Evolutionary conservation across 2,888 invertebrate genomes (phyloP), one percentile per base, ranked within the genome.

Genomic region (Eulithis prunata): DNA sequence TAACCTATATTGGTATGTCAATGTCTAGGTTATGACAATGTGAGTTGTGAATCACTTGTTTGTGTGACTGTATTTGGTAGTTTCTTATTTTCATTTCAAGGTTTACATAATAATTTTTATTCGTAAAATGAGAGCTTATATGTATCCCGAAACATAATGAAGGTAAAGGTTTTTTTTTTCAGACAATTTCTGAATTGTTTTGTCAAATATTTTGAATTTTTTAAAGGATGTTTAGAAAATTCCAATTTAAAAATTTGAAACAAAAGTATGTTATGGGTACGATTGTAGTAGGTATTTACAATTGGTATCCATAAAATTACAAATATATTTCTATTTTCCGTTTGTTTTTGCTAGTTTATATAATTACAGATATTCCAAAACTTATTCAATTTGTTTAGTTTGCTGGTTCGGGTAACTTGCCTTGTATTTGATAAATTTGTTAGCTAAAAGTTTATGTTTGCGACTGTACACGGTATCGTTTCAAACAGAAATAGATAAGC

Each of bases 401-500:
- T 56, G 55, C 6, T 21, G 52, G 13, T 45, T 21, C n/a, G 41
- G 43, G 43, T 55, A 64, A 60, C 60, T n/a, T 56, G 55, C 56
- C 32, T 11, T 45, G 47, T 46, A 38, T 57, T 61, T 52, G 47
- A 28, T 41, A 57, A 64, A 60, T 64, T 61, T 3, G 61, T 60
- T 57, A 46, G 46, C 58, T 52, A 57, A 60, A 61, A 53, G 60
- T 57, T 65, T 65, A 49, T 45, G 51, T 61, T 65, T 61, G 57
- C 32, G 53, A 41, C 28, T 60, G 47, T 56, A 57, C 54, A 45
- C 62, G 45, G 56, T 55, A 62, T 62, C 61, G 57, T 57, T 68
- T 58, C 62, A 57, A 61, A 68, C 62, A 66, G 68, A 71, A 74
- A 74, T 75, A 69, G 65, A 71, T 71, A 69, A 73, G 57, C 61